Evolutionary conservation across 1,140 invertebrate species (phyloP), one percentile per base, ranked within the genome.

Genomic region (Lysiphlebus fabarum): DNA sequence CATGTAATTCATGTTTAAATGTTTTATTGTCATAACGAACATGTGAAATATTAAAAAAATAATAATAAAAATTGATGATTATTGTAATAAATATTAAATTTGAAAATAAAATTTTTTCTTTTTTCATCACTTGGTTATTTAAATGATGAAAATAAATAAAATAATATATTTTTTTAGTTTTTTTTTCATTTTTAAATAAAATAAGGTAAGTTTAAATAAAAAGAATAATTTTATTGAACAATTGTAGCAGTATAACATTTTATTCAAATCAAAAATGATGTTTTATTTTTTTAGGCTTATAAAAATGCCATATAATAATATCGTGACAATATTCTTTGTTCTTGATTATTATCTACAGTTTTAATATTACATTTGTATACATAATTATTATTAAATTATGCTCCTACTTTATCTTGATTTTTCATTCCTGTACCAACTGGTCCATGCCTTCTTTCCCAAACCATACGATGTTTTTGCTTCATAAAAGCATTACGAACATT

Each of bases 401-500:
- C 50, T 56, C 61, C 11, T 5, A 59, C 36, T 48, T n/a, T 47
- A 34, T 45, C 48, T n/a, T 36, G 26, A 53, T 51, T 43, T 63
- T 85, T 86, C 81, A 84, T 87, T 53, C 87, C 87, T 43, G 77
- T 76, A 62, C 89, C 90, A 47, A 92, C 85, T 17, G 85, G 83
- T 26, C 92, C 93, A 75, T 98, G 87, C 61, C 95, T 86, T 71
- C 96, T 86, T 80, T 99, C 95, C 94, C 95, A 98, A 63, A 98
- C 84, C 85, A 99, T 83, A 58, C 96, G 89, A 83, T 99, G 96
- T 75, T 99, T 98, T 76, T 99, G 96, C 77, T 99, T 99, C 92
- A 98, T 96, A 66, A 89, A 97, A 5, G 88, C 90, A 60, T 85
- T 82, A 65, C 82, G 82, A n/a, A 89, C 91, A 74, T 87, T 84